Base-by-base conservation (phyloP, 2,888 invertebrate genomes). In the Drosophila greeni region DNA sequence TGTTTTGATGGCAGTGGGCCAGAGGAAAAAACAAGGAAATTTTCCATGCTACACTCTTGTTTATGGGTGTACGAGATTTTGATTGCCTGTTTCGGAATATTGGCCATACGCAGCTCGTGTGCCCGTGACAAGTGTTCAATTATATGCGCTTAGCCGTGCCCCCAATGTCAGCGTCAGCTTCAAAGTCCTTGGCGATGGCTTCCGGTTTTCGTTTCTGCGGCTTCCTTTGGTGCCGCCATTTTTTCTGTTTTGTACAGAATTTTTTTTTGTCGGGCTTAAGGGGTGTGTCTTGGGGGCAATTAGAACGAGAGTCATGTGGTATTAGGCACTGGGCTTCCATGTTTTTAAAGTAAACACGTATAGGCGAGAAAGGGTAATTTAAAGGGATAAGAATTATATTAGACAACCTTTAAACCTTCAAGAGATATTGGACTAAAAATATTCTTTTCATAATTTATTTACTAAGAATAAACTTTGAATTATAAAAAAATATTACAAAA, bases 111-210 rank as follows among this genome's bases (percentile, higher is more conserved):
- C 55, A 48, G 26, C 26, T 29, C 45, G 5, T 31, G 51, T 31
- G 57, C 12, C 47, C 52, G 47, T 31, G 51, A 34, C 40, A 61
- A 67, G 62, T 47, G 62, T 53, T 70, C 70, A 70, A 69, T 61
- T 52, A 66, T 31, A 49, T 42, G 55, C 36, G 34, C 47, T 69
- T 60, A 43, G 20, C 26, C 18, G n/a, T 57, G 49, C 26, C 23
- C 12, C 23, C 55, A 16, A 16, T 37, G 31, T 45, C 42, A 20
- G 37, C 56, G 24, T 53, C 66, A 16, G 26, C 37, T 23, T 39
- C 37, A n/a, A 33, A 37, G 47, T 65, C 66, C 66, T 66, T 66
- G 57, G 18, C 37, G 52, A 18, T 48, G 34, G 52, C 60, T 54
- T 56, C 55, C 55, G 54, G 55, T 16, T 53, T 36, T 36, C 14